Conservation (phyloP, 1,140 invertebrate genomes). For the Drosophila kepulauana region DNA sequence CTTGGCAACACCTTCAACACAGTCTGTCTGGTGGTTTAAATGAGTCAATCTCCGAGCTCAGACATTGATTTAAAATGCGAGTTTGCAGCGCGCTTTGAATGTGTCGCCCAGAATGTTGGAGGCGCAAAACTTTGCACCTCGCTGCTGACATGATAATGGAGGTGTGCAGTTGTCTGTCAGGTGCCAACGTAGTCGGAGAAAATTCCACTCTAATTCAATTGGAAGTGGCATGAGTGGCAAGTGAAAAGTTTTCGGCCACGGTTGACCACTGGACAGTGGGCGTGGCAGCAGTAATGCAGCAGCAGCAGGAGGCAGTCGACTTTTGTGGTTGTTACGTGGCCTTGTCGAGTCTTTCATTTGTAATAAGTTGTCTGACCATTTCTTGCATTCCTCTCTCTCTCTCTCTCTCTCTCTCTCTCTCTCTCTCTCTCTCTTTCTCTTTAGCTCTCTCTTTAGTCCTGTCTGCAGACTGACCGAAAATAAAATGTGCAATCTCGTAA, state of each 20-base stretch:
- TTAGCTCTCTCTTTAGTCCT: neutral
- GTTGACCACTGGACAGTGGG: conserved; percentile 21
- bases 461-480: conserved; percentile 22
- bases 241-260: conserved; percentile 33
- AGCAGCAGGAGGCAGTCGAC: neutral
- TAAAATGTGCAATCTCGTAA: conserved; percentile 28
- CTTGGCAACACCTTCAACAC: conserved; percentile 26
- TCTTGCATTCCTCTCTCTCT: conserved; percentile 28
- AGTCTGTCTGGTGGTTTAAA: no score
- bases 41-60: no score
- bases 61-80: no score
- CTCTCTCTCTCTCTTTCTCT: neutral
- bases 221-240: conserved; percentile 22
- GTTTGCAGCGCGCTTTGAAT: conserved; percentile 19
- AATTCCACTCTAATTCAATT: conserved; percentile 68
- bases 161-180: no score
- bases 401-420: neutral
- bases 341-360: conserved; percentile 46
- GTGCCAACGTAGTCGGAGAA: neutral
- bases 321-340: conserved; percentile 29
- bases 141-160: no score
- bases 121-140: conserved; percentile 13
- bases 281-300: neutral
- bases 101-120: conserved; percentile 23
- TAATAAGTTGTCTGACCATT: conserved; percentile 43